Evolutionary conservation across 2,797 vertebrate species (phyloP), one percentile per base, ranked within the genome.

Genomic region (Ctenosaura bakeri): DNA sequence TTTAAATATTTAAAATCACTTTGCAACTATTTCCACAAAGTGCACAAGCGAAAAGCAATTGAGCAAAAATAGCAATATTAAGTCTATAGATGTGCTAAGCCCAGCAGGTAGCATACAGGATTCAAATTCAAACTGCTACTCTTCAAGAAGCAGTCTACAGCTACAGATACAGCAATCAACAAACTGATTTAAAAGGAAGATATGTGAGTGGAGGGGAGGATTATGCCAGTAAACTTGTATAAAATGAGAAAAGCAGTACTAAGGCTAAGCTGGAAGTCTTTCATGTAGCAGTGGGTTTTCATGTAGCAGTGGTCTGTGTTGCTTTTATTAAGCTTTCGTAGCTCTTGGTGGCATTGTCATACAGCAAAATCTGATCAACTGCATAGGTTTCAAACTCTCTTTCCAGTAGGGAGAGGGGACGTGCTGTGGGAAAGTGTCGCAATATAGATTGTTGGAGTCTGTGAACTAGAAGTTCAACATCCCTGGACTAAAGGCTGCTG

Each of bases 41-140:
- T 79, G 92, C 80, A 94, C 77, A 93, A 90, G 89, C 89, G 93
- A 90, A 95, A 94, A 94, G 91, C 84, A 94, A 88, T 89, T 91
- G 88, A 85, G 92, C 86, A 95, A 96, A 96, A 95, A 94, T 93
- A 96, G 92, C 66, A 92, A 88, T 94, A 93, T 96, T 96, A 95
- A 92, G 92, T 93, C 80, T 90, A 77, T 71, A 95, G 86, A 92
- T 88, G 89, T 77, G 86, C 77, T 89, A 89, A 93, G 90, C 91
- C 88, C 93, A 94, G 94, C 92, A 95, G 93, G 93, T 88, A 94
- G 88, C 29, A 77, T 85, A 83, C 29, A 86, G 87, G 88, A 93
- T 95, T 94, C 89, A 94, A 93, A 94, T 95, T 95, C 86, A 94
- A 91, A 90, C 83, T 90, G 89, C 46, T 69, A 1, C 87, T 92